Base-by-base conservation (phyloP, 2,113 vertebrate genomes). In the Lepus timidus region DNA sequence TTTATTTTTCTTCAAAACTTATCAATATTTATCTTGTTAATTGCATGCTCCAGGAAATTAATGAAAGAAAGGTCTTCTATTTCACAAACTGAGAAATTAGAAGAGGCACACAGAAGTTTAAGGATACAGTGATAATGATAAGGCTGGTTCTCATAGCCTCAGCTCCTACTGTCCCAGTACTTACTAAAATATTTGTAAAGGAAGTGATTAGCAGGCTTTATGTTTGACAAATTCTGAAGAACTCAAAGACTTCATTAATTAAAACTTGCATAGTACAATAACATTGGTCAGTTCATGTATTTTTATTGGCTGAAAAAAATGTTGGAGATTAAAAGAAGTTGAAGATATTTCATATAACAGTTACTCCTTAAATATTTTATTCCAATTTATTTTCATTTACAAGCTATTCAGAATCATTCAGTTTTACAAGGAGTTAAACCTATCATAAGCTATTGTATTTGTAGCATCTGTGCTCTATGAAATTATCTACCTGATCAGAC, bases 1-100 rank as follows among this genome's bases (percentile, higher is more conserved):
- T 19, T 81, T 71, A 52, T 75, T 92, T 96, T 81, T 85, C 29
- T 67, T 78, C 55, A 81, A 94, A 71, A 52, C 52, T 75, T 2
- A 55, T 49, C 92, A 51, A 52, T 84, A 36, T 74, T 29, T n/a
- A 39, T 74, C 20, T 51, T 52, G 22, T 19, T 74, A 73, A 58
- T 51, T 65, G 9, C 2, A 70, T 31, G 22, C 6, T 27, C 10
- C 33, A 36, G 22, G 27, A 85, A 84, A 74, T 64, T 61, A 88
- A 75, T 9, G 39, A 61, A 44, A 19, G 4, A 67, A 90, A 75
- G 31, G 1, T 2, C 12, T 25, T 88, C 12, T 92, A 58, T 82
- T 79, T 83, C 61, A 83, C 5, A 86, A 71, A 76, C 2, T 74
- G 31, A 39, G 31, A 51, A 78, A 85, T 51, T 88, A 52, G 71